Base-by-base conservation (phyloP, 1,140 invertebrate species). In the Agraylea sexmaculata region DNA sequence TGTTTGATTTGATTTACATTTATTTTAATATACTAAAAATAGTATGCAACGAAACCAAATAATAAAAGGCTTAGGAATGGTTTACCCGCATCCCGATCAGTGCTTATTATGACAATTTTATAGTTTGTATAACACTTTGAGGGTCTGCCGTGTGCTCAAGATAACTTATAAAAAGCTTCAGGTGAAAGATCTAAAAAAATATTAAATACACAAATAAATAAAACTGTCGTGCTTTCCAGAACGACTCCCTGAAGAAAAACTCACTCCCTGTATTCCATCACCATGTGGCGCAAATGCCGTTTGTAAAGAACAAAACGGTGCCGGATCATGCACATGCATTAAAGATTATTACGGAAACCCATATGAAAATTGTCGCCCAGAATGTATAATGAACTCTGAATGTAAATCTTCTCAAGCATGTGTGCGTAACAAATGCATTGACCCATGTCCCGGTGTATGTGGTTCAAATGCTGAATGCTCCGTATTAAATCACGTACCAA, bases 391-490 rank as follows among this genome's bases (percentile, higher is more conserved):
- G 29, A 74, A 76, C 50, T 61, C 68, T 1, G 78, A 83, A 51
- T 83, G 80, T 56, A 54, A 69, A 48, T 53, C 67, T 54, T 65
- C 74, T 51, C 69, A 67, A 53, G 73, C 75, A 7, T 80, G 77
- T 54, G 62, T 74, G 17, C 62, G 68, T 42, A 68, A 74, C 37
- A 77, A 74, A 57, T 82, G 78, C 56, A 64, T 64, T 54, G 71
- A 80, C 52, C 77, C 77, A 15, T 81, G 78, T 51, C 73, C 73
- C 1, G 74, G 75, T 42, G 71, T 66, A 11, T 83, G 80, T 50
- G 78, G 77, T 21, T 27, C 62, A 20, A 75, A 80, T 54, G 74
- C 80, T 2, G 67, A 75, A 49, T 83, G 80, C 55, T 61, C 62
- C 17, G 71, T 77, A 2, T 56, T 76, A 16, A 75, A 75, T 53